Percentiles rank a stretch among this genome's conserved stretches.
phyloP scores from a whole-genome alignment of 1,140 invertebrate species.

The Diploscapter pachys region DNA sequence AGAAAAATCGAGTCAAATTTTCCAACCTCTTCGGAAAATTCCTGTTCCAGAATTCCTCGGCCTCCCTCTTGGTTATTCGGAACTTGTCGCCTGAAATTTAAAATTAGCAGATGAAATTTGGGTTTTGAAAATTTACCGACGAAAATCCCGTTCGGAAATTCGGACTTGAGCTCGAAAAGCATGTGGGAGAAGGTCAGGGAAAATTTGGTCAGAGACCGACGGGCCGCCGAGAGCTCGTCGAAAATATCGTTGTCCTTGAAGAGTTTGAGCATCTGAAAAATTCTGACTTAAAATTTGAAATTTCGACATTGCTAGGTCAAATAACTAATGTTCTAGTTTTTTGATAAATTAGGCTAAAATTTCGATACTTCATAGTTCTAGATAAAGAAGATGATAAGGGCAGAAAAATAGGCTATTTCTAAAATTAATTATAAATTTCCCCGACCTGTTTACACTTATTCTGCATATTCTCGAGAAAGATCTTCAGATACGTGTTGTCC shows the following conservation, averaged over 20 bases:
- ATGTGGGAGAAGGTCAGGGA: constrained; percentile 99
- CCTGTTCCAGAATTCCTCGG: constrained; percentile 93
- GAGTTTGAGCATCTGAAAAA: constrained; percentile 63
- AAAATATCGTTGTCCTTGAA: constrained; percentile 99
- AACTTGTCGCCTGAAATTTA: constrained; percentile 77
- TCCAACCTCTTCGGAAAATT: constrained; percentile 72
- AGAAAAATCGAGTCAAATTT: not conserved
- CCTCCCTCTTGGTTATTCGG: constrained; percentile 97
- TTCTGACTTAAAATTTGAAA: too few relatives aligned
- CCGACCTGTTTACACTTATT: constrained; percentile 62
- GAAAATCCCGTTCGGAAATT: constrained; percentile 90
- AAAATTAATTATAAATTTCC: constrained; percentile 19
- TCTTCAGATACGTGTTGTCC: constrained; percentile 87
- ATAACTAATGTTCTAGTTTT: too few relatives aligned
- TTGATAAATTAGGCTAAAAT: too few relatives aligned
- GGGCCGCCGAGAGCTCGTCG: constrained; percentile 89
- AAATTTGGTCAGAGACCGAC: constrained; percentile 92
- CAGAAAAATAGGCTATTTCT: not conserved
- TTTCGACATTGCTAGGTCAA: too few relatives aligned
- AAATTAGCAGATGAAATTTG: not conserved
- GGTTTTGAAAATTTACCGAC: constrained; percentile 60
- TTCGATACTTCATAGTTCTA: too few relatives aligned
- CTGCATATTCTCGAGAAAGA: constrained; percentile 75
- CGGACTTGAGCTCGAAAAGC: constrained; percentile 94
- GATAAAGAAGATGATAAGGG: too few relatives aligned